Conservation (phyloP, 2,888 invertebrate genomes). For the Drosophila multiciliata region DNA sequence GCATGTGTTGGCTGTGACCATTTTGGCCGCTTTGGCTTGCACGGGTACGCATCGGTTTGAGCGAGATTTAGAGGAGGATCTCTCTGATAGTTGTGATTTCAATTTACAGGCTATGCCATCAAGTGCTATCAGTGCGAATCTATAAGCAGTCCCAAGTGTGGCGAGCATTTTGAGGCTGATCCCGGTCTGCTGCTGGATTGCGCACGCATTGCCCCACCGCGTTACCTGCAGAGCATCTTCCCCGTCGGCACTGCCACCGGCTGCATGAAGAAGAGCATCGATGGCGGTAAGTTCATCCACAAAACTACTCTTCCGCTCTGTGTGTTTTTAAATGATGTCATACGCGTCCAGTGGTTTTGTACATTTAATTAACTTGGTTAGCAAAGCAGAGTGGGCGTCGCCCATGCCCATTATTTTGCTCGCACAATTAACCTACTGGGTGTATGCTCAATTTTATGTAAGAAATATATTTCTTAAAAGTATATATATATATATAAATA, state of each 20-base stretch:
- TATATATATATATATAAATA: not conserved
- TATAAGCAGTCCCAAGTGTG: conserved; percentile 75
- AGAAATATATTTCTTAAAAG: not conserved
- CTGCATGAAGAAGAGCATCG: conserved; percentile 82
- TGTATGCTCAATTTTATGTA: conserved; percentile 11
- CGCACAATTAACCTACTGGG: conserved; percentile 8
- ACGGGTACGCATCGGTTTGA: conserved; percentile 69
- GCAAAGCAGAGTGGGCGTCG: conserved; percentile 13
- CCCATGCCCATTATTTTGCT: not conserved
- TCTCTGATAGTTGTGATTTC: not conserved
- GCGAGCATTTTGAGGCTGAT: conserved; percentile 78
- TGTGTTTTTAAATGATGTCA: conserved; percentile 43
- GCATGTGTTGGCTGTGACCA: conserved; percentile 70
- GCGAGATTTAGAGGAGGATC: not conserved
- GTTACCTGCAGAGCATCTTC: conserved; percentile 68
- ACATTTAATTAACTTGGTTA: conserved; percentile 55
- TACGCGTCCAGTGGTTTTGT: conserved; percentile 6
- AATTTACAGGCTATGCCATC: conserved; percentile 79
- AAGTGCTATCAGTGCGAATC: conserved; percentile 84
- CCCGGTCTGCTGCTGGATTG: conserved; percentile 75
- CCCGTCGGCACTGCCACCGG: conserved; percentile 82
- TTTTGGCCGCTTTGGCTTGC: conserved; percentile 75
- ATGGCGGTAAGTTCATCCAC: conserved; percentile 73
- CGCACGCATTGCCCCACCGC: conserved; percentile 74
- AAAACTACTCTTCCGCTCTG: not conserved